Evolutionary conservation across 2,888 invertebrate species (phyloP), one percentile per base, ranked within the genome.

Genomic region (Calameuta pallipes): DNA sequence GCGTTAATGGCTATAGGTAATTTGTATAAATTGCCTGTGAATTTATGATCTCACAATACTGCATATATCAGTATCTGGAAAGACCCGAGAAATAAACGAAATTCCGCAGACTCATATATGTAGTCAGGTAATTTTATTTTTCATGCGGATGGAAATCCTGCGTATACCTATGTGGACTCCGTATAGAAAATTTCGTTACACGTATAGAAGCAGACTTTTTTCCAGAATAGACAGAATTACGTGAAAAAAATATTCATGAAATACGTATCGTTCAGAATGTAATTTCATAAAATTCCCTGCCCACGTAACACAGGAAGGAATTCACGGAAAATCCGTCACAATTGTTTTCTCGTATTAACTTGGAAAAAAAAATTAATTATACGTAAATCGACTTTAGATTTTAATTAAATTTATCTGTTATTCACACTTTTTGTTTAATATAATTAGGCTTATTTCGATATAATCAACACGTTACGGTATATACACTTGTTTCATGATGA

Each of bases 21-120:
- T 88, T 89, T 86, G 86, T 87, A 86, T 88, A 87, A 88, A 89
- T 88, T 86, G 83, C 31, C 81, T 41, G 23, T 76, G 77, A 86
- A 89, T 87, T 89, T 87, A 87, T 88, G 84, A 85, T 85, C 82
- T 79, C 83, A 79, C 82, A 80, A 80, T 80, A 79, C 37, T 74
- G 70, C 75, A 77, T 30, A 37, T n/a, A 77, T 74, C 56, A 56
- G 56, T 23, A 56, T 56, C 56, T 56, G 23, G 23, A 9, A 2
- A 56, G 56, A 36, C 56, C 56, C 23, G 23, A 56, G 23, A 23
- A 56, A 56, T 56, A 56, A 56, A 56, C 56, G 56, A 56, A 56
- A 23, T 56, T 56, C 23, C 56, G 23, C 56, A 15, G 56, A 6
- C 23, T 9, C 56, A 23, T 56, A 56, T 23, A 23, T 56, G 23